Conservation (phyloP, 2,113 vertebrate species). For the Microcebus ravelobensis region DNA sequence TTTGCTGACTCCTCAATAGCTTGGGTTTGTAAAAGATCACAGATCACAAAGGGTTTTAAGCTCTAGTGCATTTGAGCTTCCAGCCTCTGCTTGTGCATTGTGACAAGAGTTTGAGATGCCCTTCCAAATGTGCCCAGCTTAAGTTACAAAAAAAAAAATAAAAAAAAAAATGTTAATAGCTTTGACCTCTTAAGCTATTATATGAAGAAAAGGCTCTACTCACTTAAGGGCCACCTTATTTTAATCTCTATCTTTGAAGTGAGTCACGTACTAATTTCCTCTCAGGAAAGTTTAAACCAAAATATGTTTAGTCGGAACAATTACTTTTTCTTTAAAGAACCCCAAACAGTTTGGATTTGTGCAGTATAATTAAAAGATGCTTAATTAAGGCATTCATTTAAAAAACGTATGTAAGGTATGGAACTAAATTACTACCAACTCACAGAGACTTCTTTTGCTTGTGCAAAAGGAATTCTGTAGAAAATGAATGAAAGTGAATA, state of each 20-base stretch:
- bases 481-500: background rate
- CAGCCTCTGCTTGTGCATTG: slow-evolving; percentile 5
- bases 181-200: slow-evolving; percentile 71
- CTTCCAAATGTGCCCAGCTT: slow-evolving; percentile 52
- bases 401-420: background rate
- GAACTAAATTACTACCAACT: background rate
- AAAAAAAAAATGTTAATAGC: slow-evolving; percentile 61
- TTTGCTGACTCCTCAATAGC: background rate
- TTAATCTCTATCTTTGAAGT: slow-evolving; percentile 69
- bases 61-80: background rate
- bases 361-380: background rate
- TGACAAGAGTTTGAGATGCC: slow-evolving; percentile 26
- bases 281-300: slow-evolving; percentile 62
- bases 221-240: slow-evolving; percentile 35
- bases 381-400: slow-evolving; percentile 34
- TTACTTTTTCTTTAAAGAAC: slow-evolving; percentile 46
- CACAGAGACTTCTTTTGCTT: background rate
- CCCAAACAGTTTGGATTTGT: background rate
- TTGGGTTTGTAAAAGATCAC: background rate
- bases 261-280: slow-evolving; percentile 77
- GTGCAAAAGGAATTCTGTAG: background rate
- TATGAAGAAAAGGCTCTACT: slow-evolving; percentile 47
- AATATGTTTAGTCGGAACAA: slow-evolving; percentile 30
- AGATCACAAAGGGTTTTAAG: slow-evolving; percentile 13
- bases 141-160: slow-evolving; percentile 58